Conservation (phyloP, 2,888 invertebrate genomes). For the Temnothorax ravouxi region DNA sequence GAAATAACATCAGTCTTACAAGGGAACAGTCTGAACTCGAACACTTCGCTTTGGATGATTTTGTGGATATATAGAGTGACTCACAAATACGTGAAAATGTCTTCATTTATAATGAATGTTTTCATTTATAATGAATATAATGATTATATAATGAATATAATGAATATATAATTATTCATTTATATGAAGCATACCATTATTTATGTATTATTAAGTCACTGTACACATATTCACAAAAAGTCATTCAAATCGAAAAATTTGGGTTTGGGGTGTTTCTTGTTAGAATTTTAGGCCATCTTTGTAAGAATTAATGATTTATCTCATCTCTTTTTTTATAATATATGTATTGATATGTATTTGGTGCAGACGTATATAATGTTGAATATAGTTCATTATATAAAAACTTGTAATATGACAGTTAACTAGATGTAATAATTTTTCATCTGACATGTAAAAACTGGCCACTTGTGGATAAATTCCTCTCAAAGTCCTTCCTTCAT, state of each 20-base stretch:
- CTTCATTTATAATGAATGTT: no score
- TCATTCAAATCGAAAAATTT: no score
- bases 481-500: conserved; percentile 11
- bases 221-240: no score
- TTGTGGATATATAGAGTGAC: no score
- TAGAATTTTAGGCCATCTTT: conserved; percentile 48
- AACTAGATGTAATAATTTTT: conserved; percentile 54
- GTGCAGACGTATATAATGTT: conserved; percentile 43
- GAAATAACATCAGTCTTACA: conserved; percentile 34
- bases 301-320: conserved; percentile 20
- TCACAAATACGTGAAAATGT: no score
- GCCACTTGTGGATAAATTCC: conserved; percentile 52
- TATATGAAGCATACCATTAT: no score
- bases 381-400: conserved; percentile 57
- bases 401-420: conserved; percentile 36
- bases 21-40: no score
- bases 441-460: conserved; percentile 47
- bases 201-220: no score
- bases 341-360: conserved; percentile 1
- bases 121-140: no score
- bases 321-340: conserved; percentile 27
- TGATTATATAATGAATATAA: no score
- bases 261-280: background rate
- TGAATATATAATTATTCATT: no score
- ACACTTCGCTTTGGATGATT: no score